Evolutionary conservation across 2,113 vertebrate species (phyloP).

Genomic region (Percopsis transmontana): DNA sequence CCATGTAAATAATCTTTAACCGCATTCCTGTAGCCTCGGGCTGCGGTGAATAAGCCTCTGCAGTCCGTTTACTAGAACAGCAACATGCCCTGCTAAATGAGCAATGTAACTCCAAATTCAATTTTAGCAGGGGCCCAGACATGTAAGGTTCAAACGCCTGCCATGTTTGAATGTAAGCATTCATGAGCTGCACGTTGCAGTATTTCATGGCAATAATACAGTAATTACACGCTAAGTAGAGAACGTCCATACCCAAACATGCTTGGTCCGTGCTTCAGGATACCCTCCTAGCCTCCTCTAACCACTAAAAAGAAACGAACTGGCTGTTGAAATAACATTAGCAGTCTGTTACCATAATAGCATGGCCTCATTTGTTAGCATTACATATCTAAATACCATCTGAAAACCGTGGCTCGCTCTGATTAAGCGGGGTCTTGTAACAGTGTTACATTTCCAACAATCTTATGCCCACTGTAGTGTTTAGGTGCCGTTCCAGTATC

Average conservation of each 20-base stretch:
- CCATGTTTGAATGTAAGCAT: constrained; percentile 37
- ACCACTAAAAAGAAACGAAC: constrained; percentile 59
- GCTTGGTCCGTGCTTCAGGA: constrained; percentile 57
- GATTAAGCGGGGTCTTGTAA: constrained; percentile 54
- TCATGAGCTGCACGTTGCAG: constrained; percentile 33
- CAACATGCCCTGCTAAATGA: constrained; percentile 10
- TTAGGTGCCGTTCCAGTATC: background rate
- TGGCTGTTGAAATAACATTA: constrained; percentile 66
- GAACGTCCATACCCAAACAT: constrained; percentile 56
- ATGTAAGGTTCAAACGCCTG: constrained; percentile 23
- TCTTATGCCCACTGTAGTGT: constrained; percentile 6
- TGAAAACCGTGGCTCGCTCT: constrained; percentile 69
- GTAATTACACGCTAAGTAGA: constrained; percentile 58
- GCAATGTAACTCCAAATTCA: constrained; percentile 18
- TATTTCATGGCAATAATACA: constrained; percentile 66
- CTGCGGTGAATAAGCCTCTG: background rate
- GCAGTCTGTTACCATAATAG: constrained; percentile 60
- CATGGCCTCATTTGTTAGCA: constrained; percentile 66
- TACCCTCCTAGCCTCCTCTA: constrained; percentile 58
- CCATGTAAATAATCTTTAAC: constrained; percentile 8
- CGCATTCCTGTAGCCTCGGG: background rate
- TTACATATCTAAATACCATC: constrained; percentile 77
- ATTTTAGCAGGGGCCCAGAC: constrained; percentile 11
- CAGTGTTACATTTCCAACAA: constrained; percentile 43
- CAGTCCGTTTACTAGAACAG: constrained; percentile 14